A percentile compares a stretch with the other conserved stretches of the same genome.
phyloP scores from a whole-genome alignment of 35 echinoderm and acorn worm genomes.

The Amphiura filiformis region DNA sequence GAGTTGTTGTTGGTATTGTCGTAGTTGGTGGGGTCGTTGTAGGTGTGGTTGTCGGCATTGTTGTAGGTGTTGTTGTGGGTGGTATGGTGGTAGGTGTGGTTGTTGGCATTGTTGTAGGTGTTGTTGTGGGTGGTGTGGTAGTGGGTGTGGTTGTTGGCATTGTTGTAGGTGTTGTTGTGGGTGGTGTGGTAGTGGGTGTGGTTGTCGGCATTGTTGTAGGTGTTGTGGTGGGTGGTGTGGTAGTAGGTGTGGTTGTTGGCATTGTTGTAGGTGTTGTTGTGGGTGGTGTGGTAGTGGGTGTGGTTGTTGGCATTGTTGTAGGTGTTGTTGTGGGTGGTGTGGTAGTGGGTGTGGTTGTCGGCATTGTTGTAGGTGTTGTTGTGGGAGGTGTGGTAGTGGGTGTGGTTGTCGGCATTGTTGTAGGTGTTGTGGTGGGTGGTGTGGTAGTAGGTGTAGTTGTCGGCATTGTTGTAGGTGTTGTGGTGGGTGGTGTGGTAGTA shows the following conservation, averaged over 20 bases:
- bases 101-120: constrained; percentile 28
- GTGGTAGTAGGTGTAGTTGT: background rate
- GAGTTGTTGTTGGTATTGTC: background rate
- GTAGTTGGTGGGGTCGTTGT: constrained; percentile 6
- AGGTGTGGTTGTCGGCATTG: constrained; percentile 15
- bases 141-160: background rate
- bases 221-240: background rate
- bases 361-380: background rate
- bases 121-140: background rate
- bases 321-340: background rate
- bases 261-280: constrained; percentile 16
- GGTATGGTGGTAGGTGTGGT: constrained; percentile 17
- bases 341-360: background rate
- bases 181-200: background rate
- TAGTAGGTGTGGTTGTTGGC: constrained; percentile 23
- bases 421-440: background rate
- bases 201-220: background rate
- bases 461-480: background rate
- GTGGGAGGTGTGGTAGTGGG: background rate
- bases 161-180: background rate
- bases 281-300: background rate
- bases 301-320: constrained; percentile 23
- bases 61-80: constrained; percentile 20
- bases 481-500: constrained; percentile 6
- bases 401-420: background rate